Conservation (phyloP, 1,140 invertebrate species). For the Drosophila repletoides region DNA sequence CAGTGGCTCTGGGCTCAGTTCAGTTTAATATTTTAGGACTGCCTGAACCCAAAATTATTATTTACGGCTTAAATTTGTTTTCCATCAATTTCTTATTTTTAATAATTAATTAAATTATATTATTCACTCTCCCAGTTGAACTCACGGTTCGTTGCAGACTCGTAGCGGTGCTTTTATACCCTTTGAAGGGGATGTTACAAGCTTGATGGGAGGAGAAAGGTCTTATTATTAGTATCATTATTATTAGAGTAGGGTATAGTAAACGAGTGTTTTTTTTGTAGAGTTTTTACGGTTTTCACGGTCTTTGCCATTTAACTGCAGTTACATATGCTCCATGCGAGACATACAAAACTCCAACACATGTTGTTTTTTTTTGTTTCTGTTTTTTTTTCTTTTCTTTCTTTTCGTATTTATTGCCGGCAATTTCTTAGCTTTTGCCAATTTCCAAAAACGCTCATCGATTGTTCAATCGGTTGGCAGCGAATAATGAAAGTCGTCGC, state of each 20-base stretch:
- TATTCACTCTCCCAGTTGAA: too few species aligned
- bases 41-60: too few species aligned
- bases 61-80: too few species aligned
- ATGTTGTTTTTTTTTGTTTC: background rate
- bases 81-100: too few species aligned
- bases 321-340: conserved; percentile 2
- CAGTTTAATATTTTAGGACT: too few species aligned
- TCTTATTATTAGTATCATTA: too few species aligned
- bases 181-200: too few species aligned
- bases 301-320: conserved; percentile 40
- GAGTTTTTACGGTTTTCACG: conserved; percentile 14
- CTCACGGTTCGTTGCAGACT: too few species aligned
- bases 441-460: conserved; percentile 29
- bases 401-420: conserved; percentile 31
- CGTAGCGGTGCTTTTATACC: too few species aligned
- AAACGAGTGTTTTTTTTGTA: background rate
- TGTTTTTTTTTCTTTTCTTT: background rate
- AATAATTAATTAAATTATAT: too few species aligned
- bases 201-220: too few species aligned
- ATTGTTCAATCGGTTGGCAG: conserved; percentile 49
- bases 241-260: background rate
- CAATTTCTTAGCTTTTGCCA: conserved; percentile 45
- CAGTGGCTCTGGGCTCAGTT: too few species aligned
- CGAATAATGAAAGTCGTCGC: conserved; percentile 64
- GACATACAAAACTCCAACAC: background rate